Conservation (phyloP, 2,888 invertebrate species). For the Habroteleia sp. region DNA sequence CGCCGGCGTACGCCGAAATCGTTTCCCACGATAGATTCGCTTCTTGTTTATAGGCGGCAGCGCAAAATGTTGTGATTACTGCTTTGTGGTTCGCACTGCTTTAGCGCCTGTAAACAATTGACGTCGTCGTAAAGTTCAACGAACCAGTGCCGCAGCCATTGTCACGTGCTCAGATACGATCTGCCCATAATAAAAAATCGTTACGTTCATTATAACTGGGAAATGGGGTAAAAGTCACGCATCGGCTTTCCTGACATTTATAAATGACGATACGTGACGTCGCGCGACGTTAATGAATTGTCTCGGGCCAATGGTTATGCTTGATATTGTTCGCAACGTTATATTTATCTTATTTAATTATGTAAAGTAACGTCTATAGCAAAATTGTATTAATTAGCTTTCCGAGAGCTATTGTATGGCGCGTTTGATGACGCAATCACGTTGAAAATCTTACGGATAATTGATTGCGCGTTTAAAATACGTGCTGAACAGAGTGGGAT, state of each 20-base stretch:
- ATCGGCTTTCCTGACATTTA: slow-evolving; percentile 29
- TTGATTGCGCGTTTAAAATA: too few relatives aligned
- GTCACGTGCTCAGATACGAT: slow-evolving; percentile 30
- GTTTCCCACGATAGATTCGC: slow-evolving; percentile 23
- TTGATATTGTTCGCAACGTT: slow-evolving; percentile 8
- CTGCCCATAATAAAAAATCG: slow-evolving; percentile 17
- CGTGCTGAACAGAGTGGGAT: too few relatives aligned
- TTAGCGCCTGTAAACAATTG: slow-evolving; percentile 36
- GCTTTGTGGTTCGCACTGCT: too few relatives aligned
- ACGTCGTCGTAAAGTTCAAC: slow-evolving; percentile 43
- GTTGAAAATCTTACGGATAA: background rate
- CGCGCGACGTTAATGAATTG: slow-evolving; percentile 41
- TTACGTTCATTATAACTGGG: slow-evolving; percentile 26
- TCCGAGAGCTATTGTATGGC: background rate
- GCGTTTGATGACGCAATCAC: slow-evolving; percentile 3
- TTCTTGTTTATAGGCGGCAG: slow-evolving; percentile 9
- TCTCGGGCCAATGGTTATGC: slow-evolving; percentile 3
- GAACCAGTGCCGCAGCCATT: slow-evolving; percentile 28
- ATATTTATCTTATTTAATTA: slow-evolving; percentile 33
- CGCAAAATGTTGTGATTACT: slow-evolving; percentile 35
- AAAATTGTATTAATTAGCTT: slow-evolving; percentile 29
- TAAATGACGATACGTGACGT: slow-evolving; percentile 20
- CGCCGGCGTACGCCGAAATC: slow-evolving; percentile 1
- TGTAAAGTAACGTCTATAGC: slow-evolving; percentile 15
- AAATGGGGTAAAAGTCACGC: slow-evolving; percentile 33